phyloP scores from a whole-genome alignment of 2,888 invertebrate genomes.

The Drosophila prolongata region DNA sequence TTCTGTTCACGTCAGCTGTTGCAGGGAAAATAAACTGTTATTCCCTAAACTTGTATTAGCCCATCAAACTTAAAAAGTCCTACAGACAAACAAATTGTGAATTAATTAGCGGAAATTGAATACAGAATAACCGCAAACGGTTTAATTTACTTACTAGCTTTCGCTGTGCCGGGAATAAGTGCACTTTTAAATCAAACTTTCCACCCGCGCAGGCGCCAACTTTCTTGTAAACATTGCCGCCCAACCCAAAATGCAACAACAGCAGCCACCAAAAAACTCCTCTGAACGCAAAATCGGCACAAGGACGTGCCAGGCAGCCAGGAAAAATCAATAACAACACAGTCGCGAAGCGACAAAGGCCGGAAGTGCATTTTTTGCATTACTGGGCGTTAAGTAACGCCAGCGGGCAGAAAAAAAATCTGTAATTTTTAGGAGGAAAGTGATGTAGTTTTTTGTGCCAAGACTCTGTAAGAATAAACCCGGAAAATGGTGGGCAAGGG shows the following conservation, averaged over 20 bases:
- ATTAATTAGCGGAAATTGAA: background rate
- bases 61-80: background rate
- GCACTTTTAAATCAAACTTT: constrained; percentile 46
- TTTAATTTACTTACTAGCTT: constrained; percentile 20
- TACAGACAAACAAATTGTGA: too few relatives aligned
- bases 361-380: constrained; percentile 67
- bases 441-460: constrained; percentile 33
- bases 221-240: constrained; percentile 62
- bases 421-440: constrained; percentile 1
- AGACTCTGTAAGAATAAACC: background rate
- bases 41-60: background rate
- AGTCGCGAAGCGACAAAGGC: constrained; percentile 51
- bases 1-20: constrained; percentile 14
- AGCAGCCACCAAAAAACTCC: constrained; percentile 48
- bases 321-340: constrained; percentile 82
- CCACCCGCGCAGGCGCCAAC: constrained; percentile 55
- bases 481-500: constrained; percentile 79
- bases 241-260: constrained; percentile 53
- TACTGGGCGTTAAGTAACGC: constrained; percentile 39
- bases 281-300: constrained; percentile 77
- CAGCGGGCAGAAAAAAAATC: constrained; percentile 14
- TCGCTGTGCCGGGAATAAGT: constrained; percentile 16
- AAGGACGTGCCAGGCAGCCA: constrained; percentile 72
- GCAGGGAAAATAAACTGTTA: background rate
- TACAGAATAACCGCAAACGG: background rate